phyloP scores from a whole-genome alignment of 1,140 invertebrate genomes.

The Danaus plexippus region DNA sequence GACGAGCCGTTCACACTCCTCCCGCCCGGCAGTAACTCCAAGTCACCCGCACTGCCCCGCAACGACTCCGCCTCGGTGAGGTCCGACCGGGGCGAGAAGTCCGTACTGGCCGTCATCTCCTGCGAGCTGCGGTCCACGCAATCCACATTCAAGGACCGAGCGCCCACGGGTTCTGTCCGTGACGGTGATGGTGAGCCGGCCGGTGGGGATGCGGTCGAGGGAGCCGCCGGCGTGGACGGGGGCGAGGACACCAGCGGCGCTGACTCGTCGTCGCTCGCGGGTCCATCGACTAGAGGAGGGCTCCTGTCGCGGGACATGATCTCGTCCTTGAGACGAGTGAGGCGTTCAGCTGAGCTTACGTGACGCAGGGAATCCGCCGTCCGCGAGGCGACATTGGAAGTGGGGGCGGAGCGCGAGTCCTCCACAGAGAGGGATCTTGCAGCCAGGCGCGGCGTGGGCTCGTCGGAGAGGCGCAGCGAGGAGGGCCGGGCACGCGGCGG shows the following conservation, averaged over 20 bases:
- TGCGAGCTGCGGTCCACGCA: constrained; percentile 15
- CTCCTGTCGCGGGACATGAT: constrained; percentile 47
- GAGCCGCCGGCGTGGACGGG: constrained; percentile 9
- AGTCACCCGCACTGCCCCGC: constrained; percentile 29
- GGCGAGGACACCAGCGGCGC: constrained; percentile 72
- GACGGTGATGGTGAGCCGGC: constrained; percentile 13
- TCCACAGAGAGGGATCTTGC: constrained; percentile 44
- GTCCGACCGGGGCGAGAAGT: constrained; percentile 50
- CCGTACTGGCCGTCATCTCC: constrained; percentile 24
- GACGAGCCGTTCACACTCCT: constrained; percentile 28
- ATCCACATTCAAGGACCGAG: constrained; percentile 19
- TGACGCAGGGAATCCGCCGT: constrained; percentile 46
- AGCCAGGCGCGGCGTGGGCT: constrained; percentile 27
- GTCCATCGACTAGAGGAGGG: constrained; percentile 32
- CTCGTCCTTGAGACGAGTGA: constrained; percentile 55
- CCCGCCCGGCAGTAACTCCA: constrained; percentile 50
- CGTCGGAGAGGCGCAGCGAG: constrained; percentile 40
- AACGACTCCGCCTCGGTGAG: constrained; percentile 47
- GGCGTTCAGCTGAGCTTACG: constrained; percentile 52
- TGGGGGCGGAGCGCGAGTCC: constrained; percentile 37
- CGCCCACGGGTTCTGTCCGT: constrained; percentile 9
- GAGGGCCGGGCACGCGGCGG: constrained; percentile 33
- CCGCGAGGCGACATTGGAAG: constrained; percentile 21
- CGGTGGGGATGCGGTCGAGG: constrained; percentile 8
- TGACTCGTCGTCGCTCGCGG: constrained; percentile 75